A percentile compares a stretch with the other conserved stretches of the same genome.
These are phyloP conservation scores for Cisticola juncidis DNA, from an alignment of 2,113 vertebrate species.

Conservation along the genomic window DNA sequence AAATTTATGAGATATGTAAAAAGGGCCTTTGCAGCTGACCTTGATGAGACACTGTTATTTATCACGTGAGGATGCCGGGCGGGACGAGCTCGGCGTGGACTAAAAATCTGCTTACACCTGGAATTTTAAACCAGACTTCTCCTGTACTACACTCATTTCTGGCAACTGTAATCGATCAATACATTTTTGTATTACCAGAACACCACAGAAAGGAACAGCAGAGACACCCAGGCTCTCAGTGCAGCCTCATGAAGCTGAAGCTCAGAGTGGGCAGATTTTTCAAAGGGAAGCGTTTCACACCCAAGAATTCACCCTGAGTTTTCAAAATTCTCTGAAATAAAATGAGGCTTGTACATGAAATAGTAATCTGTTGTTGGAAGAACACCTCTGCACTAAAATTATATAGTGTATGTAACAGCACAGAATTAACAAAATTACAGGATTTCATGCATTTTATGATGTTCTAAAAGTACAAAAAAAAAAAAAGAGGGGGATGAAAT, in stretches of 20 bases:
- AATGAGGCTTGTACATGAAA: background rate
- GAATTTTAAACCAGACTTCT: background rate
- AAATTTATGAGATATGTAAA: slow-evolving; percentile 88
- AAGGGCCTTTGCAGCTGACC: slow-evolving; percentile 80
- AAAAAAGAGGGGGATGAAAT: background rate
- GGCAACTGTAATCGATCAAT: slow-evolving; percentile 35
- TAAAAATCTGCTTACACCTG: slow-evolving; percentile 41
- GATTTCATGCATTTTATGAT: background rate
- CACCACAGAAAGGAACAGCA: background rate
- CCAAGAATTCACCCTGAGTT: background rate
- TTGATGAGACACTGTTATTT: slow-evolving; percentile 82
- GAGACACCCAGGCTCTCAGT: background rate
- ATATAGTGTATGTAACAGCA: background rate
- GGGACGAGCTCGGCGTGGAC: background rate
- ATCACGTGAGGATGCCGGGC: slow-evolving; percentile 73
- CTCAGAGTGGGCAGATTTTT: background rate
- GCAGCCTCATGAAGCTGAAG: background rate
- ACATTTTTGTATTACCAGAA: background rate
- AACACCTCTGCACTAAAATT: background rate
- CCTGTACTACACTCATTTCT: background rate
- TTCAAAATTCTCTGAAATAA: background rate
- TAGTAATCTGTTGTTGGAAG: rapidly evolving
- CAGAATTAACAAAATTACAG: background rate
- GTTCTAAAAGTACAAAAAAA: background rate
- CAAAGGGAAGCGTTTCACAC: background rate